A percentile compares a stretch with the other conserved stretches of the same genome.
phyloP scores from a whole-genome alignment of 2,797 vertebrate species.

The Podarcis lilfordi region DNA sequence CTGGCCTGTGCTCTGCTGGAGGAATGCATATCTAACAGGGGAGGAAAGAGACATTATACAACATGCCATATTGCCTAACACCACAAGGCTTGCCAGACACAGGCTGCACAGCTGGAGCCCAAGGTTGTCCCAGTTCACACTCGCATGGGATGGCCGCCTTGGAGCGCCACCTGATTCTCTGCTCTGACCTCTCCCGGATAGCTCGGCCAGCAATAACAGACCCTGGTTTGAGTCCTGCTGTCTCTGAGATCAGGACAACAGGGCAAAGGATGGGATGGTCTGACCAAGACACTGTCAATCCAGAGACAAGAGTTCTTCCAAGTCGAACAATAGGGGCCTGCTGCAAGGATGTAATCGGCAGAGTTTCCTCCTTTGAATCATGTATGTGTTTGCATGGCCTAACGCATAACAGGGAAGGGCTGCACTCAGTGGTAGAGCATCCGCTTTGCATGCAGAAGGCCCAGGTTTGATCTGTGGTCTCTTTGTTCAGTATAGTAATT shows the following conservation, averaged over 20 bases:
- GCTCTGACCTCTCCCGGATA: background rate
- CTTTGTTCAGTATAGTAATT: too few relatives aligned
- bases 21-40: background rate
- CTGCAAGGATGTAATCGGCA: too few relatives aligned
- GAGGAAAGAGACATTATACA: fast-evolving
- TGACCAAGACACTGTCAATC: background rate
- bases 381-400: too few relatives aligned
- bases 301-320: background rate
- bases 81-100: background rate
- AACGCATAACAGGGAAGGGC: too few relatives aligned
- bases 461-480: too few relatives aligned
- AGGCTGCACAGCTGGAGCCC: background rate
- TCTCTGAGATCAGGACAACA: background rate
- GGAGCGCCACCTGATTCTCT: background rate
- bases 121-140: conserved; percentile 19
- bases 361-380: too few relatives aligned
- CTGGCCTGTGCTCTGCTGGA: background rate
- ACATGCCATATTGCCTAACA: background rate
- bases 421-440: too few relatives aligned
- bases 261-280: background rate
- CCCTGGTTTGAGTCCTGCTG: conserved; percentile 25
- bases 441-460: too few relatives aligned
- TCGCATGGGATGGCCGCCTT: background rate
- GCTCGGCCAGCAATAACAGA: background rate
- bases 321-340: too few relatives aligned